These are phyloP conservation scores for Tiliqua scincoides DNA, from an alignment of 2,113 vertebrate genomes.

Conservation along the genomic window DNA sequence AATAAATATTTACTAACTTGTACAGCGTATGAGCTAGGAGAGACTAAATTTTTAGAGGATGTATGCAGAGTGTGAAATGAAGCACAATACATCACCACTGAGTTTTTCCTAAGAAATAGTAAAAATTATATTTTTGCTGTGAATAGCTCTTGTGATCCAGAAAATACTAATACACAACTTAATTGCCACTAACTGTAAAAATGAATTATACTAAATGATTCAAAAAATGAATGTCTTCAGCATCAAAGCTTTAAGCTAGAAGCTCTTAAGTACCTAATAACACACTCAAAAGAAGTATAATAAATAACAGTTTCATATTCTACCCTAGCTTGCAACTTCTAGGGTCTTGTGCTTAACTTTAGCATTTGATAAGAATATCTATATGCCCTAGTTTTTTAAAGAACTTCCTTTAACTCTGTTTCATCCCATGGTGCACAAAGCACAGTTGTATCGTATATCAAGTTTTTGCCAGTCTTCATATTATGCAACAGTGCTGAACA, in stretches of 20 bases:
- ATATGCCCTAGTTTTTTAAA: not conserved
- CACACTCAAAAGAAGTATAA: not conserved
- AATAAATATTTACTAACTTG: constrained; percentile 27
- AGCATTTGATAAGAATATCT: not conserved
- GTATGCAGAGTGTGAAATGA: constrained; percentile 40
- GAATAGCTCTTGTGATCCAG: constrained; percentile 60
- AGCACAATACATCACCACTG: constrained; percentile 57
- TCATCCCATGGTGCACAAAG: not conserved
- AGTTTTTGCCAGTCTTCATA: not conserved
- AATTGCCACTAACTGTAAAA: constrained; percentile 61
- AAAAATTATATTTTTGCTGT: constrained; percentile 55
- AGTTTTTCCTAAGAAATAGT: constrained; percentile 39
- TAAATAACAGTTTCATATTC: not conserved
- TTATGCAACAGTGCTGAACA: not conserved
- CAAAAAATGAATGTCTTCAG: constrained; percentile 7
- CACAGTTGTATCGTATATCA: not conserved
- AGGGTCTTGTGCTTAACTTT: not conserved
- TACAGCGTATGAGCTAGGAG: constrained; percentile 39
- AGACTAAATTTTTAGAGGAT: constrained; percentile 30
- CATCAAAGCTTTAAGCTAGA: not conserved
- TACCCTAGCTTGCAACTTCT: not conserved
- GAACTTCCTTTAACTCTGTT: not conserved
- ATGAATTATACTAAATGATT: constrained; percentile 61
- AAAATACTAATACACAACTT: constrained; percentile 54
- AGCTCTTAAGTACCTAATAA: not conserved